Conservation (phyloP, 2,797 vertebrate genomes). For the Sebastolobus alascanus region DNA sequence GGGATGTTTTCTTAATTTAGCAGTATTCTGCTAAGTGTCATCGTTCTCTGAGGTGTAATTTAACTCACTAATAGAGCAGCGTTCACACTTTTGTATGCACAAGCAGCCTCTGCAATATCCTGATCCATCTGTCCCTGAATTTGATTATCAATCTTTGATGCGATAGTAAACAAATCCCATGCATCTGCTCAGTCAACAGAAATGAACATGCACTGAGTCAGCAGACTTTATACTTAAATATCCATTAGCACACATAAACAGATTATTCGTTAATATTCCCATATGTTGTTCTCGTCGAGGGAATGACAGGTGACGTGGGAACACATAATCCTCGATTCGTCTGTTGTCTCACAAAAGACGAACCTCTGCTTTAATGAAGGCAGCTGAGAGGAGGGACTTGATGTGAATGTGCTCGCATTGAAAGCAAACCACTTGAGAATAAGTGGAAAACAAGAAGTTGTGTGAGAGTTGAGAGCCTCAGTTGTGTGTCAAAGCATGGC, state of each 20-base stretch:
- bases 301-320: constrained; percentile 15
- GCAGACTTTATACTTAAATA: background rate
- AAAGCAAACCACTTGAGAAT: constrained; percentile 46
- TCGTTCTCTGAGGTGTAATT: constrained; percentile 3
- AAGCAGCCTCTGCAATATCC: background rate
- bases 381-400: constrained; percentile 11
- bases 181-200: constrained; percentile 1
- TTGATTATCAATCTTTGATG: constrained; percentile 4
- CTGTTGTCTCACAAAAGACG: constrained; percentile 30
- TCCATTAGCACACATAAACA: background rate
- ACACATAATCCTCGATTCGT: constrained; percentile 32
- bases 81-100: background rate
- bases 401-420: constrained; percentile 3
- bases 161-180: constrained; percentile 1
- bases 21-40: background rate
- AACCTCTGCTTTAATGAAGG: constrained; percentile 27
- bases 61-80: background rate
- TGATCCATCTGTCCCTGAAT: constrained; percentile 27
- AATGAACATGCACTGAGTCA: background rate
- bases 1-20: background rate
- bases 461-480: constrained; percentile 20
- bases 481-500: background rate
- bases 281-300: background rate
- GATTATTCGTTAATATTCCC: background rate
- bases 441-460: constrained; percentile 29